Evolutionary conservation across 2,888 invertebrate genomes (phyloP).

Genomic region (Mythimna albipuncta): DNA sequence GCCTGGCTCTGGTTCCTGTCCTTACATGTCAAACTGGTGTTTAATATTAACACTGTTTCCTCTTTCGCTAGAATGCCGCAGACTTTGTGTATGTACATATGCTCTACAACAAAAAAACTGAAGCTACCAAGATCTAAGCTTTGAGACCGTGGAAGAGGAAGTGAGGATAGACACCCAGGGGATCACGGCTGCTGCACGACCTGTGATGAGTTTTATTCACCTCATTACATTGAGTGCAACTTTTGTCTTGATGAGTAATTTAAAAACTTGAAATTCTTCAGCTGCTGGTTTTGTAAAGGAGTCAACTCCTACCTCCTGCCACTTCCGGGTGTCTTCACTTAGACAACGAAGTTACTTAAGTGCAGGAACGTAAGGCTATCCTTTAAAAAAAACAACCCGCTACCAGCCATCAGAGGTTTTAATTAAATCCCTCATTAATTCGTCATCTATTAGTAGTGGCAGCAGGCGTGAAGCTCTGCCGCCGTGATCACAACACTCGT

Average conservation of each 20-base stretch:
- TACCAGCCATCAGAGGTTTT: slow-evolving; percentile 1
- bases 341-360: not conserved
- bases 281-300: not conserved
- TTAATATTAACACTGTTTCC: no score
- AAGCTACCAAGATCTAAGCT: not conserved
- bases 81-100: no score
- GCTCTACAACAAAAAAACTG: no score
- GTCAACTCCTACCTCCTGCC: not conserved
- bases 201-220: no score
- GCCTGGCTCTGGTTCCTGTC: not conserved
- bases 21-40: no score
- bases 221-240: not conserved
- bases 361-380: not conserved
- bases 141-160: not conserved
- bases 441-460: slow-evolving; percentile 24
- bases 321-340: not conserved
- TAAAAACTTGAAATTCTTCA: not conserved
- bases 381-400: not conserved
- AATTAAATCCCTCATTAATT: slow-evolving; percentile 36
- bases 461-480: slow-evolving; percentile 47
- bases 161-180: not conserved
- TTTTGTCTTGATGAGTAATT: not conserved
- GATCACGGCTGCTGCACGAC: no score
- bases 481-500: slow-evolving; percentile 34
- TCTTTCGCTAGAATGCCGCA: not conserved